These are phyloP conservation scores for Saccopteryx bilineata DNA, from an alignment of 2,113 vertebrate species.

Conservation along the genomic window DNA sequence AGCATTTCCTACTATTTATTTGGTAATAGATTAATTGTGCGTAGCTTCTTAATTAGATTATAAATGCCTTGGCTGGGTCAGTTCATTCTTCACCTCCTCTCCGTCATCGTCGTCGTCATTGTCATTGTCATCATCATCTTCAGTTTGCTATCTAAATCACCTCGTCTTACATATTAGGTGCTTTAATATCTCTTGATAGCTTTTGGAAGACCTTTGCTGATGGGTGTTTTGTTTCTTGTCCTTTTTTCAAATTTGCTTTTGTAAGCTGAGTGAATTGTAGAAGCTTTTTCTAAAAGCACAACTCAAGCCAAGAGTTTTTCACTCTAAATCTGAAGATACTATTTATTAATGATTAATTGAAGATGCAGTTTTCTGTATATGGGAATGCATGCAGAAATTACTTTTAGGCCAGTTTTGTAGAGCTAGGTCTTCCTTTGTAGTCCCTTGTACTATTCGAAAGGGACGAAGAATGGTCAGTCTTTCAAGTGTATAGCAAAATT, in stretches of 20 bases:
- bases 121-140: background rate
- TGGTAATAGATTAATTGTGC: background rate
- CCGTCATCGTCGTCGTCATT: no score
- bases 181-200: background rate
- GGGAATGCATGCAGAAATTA: slow-evolving; percentile 17
- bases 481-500: slow-evolving; percentile 56
- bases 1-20: background rate
- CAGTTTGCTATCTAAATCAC: background rate
- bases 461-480: background rate
- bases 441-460: background rate
- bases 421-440: background rate
- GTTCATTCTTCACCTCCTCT: background rate
- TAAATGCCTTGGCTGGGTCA: background rate
- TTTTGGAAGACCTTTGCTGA: background rate
- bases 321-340: slow-evolving; percentile 11
- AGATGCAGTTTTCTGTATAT: background rate
- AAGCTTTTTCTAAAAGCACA: slow-evolving; percentile 25
- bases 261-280: background rate
- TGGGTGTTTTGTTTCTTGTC: background rate
- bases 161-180: background rate
- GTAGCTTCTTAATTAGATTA: background rate
- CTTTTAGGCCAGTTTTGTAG: slow-evolving; percentile 45
- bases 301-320: background rate
- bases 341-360: background rate
- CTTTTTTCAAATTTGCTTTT: background rate